These are phyloP conservation scores for Ornithoptera alexandrae DNA, from an alignment of 2,888 invertebrate species.

Conservation along the genomic window DNA sequence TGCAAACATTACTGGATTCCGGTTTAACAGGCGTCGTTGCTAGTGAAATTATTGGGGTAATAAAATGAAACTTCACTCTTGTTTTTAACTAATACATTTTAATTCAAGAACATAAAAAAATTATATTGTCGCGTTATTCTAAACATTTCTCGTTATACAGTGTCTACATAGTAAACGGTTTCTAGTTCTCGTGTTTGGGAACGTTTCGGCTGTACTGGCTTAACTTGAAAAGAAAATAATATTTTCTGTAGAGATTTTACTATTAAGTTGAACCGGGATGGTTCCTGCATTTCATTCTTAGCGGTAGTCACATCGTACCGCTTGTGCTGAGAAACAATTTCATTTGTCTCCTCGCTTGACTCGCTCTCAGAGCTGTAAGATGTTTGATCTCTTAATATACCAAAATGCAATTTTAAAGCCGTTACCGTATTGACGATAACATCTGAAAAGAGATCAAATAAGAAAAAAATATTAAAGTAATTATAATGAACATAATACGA, in stretches of 20 bases:
- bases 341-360: background rate
- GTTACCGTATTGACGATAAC: background rate
- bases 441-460: background rate
- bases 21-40: too few species aligned
- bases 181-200: background rate
- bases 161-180: slow-evolving; percentile 11
- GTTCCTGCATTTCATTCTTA: background rate
- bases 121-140: too few species aligned
- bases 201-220: slow-evolving; percentile 23
- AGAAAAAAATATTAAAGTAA: background rate
- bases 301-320: background rate
- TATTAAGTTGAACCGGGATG: background rate
- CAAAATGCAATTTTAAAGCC: background rate
- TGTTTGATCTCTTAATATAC: background rate
- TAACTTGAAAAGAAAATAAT: slow-evolving; percentile 25
- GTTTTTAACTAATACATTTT: background rate
- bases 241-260: slow-evolving; percentile 5
- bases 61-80: too few species aligned
- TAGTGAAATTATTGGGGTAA: too few species aligned
- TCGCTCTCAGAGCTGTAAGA: background rate
- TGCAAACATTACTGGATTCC: too few species aligned
- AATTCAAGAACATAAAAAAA: too few species aligned
- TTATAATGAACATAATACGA: too few species aligned
- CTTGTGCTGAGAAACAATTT: background rate
- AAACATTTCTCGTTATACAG: background rate